Conservation (phyloP, 2,888 invertebrate genomes). For the Oxystoma pomonae region DNA sequence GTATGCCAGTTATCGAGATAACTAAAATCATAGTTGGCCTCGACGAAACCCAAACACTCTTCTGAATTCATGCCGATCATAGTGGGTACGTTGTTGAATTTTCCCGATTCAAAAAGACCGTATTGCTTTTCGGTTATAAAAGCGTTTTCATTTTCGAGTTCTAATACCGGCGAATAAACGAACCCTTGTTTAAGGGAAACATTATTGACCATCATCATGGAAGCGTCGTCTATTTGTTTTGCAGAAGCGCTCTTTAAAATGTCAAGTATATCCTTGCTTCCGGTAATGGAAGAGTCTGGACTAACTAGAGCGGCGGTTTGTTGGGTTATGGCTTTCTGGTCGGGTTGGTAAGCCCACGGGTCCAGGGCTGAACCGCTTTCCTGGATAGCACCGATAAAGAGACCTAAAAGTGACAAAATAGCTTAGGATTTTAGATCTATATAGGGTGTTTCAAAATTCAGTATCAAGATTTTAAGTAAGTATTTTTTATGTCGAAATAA, state of each 20-base stretch:
- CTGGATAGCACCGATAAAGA: slow-evolving; percentile 9
- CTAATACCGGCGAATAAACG: slow-evolving; percentile 25
- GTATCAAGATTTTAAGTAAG: too few species aligned
- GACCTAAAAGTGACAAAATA: slow-evolving; percentile 1
- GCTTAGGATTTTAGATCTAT: too few species aligned
- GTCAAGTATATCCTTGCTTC: neutral
- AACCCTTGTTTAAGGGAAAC: slow-evolving; percentile 27
- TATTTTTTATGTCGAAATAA: too few species aligned
- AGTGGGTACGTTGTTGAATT: slow-evolving; percentile 6
- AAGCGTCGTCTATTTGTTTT: slow-evolving; percentile 3
- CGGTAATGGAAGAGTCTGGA: neutral
- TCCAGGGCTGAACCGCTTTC: slow-evolving; percentile 11
- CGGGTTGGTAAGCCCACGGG: slow-evolving; percentile 11
- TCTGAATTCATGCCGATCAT: slow-evolving; percentile 8
- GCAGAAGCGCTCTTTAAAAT: slow-evolving; percentile 7
- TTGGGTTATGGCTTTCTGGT: slow-evolving; percentile 4
- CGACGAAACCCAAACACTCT: slow-evolving; percentile 3
- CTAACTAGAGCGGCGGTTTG: slow-evolving; percentile 5
- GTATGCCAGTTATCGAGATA: neutral
- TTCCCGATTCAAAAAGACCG: neutral
- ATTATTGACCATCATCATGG: slow-evolving; percentile 6
- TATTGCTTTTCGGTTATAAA: slow-evolving; percentile 8
- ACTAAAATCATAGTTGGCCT: neutral
- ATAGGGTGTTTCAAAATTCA: too few species aligned
- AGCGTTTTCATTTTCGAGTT: slow-evolving; percentile 2